phyloP scores from a whole-genome alignment of 2,888 invertebrate species.

The Tromatobia lineatoria region DNA sequence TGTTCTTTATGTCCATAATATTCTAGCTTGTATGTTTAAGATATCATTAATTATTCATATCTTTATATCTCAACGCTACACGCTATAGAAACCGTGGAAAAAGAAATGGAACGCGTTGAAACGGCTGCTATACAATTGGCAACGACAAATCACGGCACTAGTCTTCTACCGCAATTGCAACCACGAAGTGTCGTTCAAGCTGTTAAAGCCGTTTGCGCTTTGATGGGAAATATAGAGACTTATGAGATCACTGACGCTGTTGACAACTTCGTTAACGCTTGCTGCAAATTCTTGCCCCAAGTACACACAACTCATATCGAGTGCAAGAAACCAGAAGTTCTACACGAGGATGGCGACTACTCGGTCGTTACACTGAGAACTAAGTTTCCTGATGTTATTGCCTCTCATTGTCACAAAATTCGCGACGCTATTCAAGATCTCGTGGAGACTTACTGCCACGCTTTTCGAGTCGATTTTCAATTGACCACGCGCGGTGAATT shows the following conservation, averaged over 20 bases:
- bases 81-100: slow-evolving; percentile 91
- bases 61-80: not conserved
- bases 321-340: slow-evolving; percentile 88
- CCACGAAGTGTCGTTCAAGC: slow-evolving; percentile 94
- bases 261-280: slow-evolving; percentile 88
- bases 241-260: slow-evolving; percentile 93
- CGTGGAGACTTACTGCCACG: slow-evolving; percentile 94
- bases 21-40: not conserved
- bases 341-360: slow-evolving; percentile 90
- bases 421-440: slow-evolving; percentile 93
- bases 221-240: slow-evolving; percentile 96
- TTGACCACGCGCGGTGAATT: slow-evolving; percentile 88
- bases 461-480: slow-evolving; percentile 94
- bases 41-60: not conserved
- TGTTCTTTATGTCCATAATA: slow-evolving; percentile 76
- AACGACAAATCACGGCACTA: slow-evolving; percentile 81
- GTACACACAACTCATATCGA: slow-evolving; percentile 82
- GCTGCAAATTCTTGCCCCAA: slow-evolving; percentile 86
- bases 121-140: slow-evolving; percentile 87
- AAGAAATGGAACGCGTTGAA: slow-evolving; percentile 92
- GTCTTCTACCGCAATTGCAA: slow-evolving; percentile 86
- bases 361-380: slow-evolving; percentile 89
- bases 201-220: slow-evolving; percentile 96
- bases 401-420: slow-evolving; percentile 90
- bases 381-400: slow-evolving; percentile 87